Evolutionary conservation across 92 coral and sea anemone species (phyloP), one percentile per base, ranked within the genome.

Genomic region (Scolanthus callimorphus): DNA sequence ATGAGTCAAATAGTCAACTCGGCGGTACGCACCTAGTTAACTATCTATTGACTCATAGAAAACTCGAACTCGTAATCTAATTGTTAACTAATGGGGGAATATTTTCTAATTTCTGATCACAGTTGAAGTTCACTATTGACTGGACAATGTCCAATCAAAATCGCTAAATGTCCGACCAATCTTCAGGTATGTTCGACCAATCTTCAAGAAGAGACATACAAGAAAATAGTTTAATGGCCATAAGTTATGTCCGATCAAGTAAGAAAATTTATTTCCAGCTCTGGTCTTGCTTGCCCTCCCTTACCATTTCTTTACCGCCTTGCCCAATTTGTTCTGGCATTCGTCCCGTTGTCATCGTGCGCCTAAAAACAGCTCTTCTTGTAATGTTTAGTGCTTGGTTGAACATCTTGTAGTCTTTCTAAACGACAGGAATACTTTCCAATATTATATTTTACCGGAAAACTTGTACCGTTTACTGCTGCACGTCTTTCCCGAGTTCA

Each of bases 281-380:
- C n/a, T n/a, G n/a, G n/a, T n/a, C n/a, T n/a, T n/a, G n/a, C n/a
- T n/a, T n/a, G n/a, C n/a, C n/a, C n/a, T n/a, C n/a, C n/a, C 83
- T 69, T 41, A 82, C 89, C 71, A 82, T 15, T 60, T 29, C 62
- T 24, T 57, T 49, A 41, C 60, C 49, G 41, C 79, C 79, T 72
- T 70, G 51, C 50, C 77, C 77, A 49, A 59, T 62, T 41, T 25
- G 74, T 43, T 70, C 83, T 23, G 74, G 78, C 65, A 60, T 64
- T 28, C 74, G 67, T 21, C 82, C 83, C 34, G 67, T 60, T 29
- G 89, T 68, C 89, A 82, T 82, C 22, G 59, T 62, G 57, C 89
- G 69, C 4, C 89, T 67, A 29, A 82, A 25, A 26, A 76, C 38
- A 9, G 67, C 71, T 34, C 55, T 27, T 48, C 83, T 82, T 24